Percentiles rank a stretch among this genome's conserved stretches.
These are phyloP conservation scores for Cynaeus angustus DNA, from an alignment of 2,888 invertebrate species.

Conservation along the genomic window DNA sequence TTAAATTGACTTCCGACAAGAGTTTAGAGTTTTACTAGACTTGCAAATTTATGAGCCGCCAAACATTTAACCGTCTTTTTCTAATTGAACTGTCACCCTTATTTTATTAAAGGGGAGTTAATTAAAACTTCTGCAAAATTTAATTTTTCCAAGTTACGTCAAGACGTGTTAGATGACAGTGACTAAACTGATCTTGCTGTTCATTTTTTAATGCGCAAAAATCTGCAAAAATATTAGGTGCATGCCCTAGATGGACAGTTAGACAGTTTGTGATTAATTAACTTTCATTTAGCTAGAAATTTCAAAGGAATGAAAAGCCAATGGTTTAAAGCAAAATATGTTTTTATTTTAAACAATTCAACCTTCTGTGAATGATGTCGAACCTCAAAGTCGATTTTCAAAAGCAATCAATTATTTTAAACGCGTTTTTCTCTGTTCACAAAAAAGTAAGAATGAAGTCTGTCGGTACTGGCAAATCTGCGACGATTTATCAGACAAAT, in stretches of 20 bases:
- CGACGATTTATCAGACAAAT: no score
- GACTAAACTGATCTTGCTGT: slow-evolving; percentile 21
- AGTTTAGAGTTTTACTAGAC: slow-evolving; percentile 16
- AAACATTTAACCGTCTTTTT: slow-evolving; percentile 28
- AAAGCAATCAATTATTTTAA: no score
- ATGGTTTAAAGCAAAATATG: no score
- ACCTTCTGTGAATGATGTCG: no score
- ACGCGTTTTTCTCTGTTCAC: no score
- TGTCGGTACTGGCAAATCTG: no score
- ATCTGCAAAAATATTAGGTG: not conserved
- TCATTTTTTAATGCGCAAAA: not conserved
- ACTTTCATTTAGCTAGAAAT: no score
- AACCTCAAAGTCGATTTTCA: no score
- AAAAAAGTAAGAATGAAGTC: no score
- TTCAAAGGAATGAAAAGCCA: no score
- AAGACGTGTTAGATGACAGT: slow-evolving; percentile 24
- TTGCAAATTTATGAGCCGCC: slow-evolving; percentile 32
- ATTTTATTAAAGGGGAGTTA: slow-evolving; percentile 34
- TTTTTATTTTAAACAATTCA: no score
- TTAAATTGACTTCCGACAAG: slow-evolving; percentile 24
- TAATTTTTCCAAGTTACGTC: slow-evolving; percentile 36
- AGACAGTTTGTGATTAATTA: not conserved
- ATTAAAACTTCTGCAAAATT: slow-evolving; percentile 43
- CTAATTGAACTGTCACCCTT: slow-evolving; percentile 41
- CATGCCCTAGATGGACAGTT: not conserved